Conservation (phyloP, 2,797 vertebrate genomes). For the Oreonectes daqikongensis region DNA sequence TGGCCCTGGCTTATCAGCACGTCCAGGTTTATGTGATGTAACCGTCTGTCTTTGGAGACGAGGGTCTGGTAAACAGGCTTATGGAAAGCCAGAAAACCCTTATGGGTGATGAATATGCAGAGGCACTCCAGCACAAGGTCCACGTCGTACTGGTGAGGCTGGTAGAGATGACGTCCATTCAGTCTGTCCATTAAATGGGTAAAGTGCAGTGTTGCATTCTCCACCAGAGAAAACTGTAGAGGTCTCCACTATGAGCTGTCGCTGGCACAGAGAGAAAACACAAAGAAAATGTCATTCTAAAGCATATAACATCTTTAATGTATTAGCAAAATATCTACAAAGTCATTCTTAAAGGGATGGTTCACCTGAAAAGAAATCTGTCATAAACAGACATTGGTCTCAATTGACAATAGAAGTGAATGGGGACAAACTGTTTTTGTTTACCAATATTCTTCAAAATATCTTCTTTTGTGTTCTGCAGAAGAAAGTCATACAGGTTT, state of each 20-base stretch:
- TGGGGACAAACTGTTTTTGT: too few relatives aligned
- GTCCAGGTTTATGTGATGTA: constrained; percentile 89
- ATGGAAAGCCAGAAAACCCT: constrained; percentile 91
- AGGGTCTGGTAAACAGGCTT: constrained; percentile 96
- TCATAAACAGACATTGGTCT: too few relatives aligned
- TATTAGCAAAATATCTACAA: background rate
- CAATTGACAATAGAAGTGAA: too few relatives aligned
- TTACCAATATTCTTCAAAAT: too few relatives aligned
- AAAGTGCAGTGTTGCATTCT: constrained; percentile 94
- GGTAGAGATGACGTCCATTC: constrained; percentile 94
- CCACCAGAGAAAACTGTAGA: constrained; percentile 94
- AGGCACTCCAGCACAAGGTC: constrained; percentile 94
- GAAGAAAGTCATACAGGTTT: too few relatives aligned
- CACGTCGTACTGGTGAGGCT: constrained; percentile 93
- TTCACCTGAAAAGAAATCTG: too few relatives aligned
- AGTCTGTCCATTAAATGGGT: constrained; percentile 97
- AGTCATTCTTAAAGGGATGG: too few relatives aligned
- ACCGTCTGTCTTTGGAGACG: constrained; percentile 91
- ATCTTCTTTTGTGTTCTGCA: too few relatives aligned
- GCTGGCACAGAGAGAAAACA: constrained; percentile 24
- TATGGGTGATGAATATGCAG: constrained; percentile 91
- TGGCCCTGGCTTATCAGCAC: constrained; percentile 88
- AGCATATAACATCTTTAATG: background rate
- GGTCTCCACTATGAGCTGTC: constrained; percentile 95
- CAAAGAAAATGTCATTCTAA: background rate